Percentiles rank a stretch among this genome's conserved stretches.
These are phyloP conservation scores for Brachionus rubens DNA, from an alignment of 1,140 invertebrate species.

Conservation along the genomic window DNA sequence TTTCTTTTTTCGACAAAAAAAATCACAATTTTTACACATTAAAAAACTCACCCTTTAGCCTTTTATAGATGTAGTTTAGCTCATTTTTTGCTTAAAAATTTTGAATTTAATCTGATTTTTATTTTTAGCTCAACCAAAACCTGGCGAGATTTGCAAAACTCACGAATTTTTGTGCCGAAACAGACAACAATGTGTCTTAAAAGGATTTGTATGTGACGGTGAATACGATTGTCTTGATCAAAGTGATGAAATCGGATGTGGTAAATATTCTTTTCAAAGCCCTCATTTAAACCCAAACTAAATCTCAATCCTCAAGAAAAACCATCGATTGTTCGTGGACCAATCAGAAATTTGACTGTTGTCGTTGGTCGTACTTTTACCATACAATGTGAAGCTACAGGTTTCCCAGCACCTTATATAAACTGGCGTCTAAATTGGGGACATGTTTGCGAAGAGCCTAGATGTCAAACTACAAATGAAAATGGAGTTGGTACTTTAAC, in stretches of 20 bases:
- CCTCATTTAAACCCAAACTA: conserved; percentile 70
- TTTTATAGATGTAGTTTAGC: too few species aligned
- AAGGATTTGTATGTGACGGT: conserved; percentile 86
- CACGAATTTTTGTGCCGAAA: conserved; percentile 78
- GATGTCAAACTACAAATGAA: conserved; percentile 56
- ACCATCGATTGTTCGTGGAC: conserved; percentile 69
- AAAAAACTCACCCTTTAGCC: too few species aligned
- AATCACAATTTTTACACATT: too few species aligned
- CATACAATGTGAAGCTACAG: conserved; percentile 79
- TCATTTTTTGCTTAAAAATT: too few species aligned
- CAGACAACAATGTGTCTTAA: conserved; percentile 81
- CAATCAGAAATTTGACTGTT: conserved; percentile 68
- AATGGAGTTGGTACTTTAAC: conserved; percentile 70
- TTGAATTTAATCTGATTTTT: not conserved
- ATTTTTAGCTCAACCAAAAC: conserved; percentile 24
- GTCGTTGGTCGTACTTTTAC: conserved; percentile 70
- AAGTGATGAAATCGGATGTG: conserved; percentile 85
- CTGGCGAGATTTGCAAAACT: conserved; percentile 70
- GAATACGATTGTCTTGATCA: conserved; percentile 80
- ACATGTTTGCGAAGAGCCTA: conserved; percentile 73
- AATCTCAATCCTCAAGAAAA: conserved; percentile 70
- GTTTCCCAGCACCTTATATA: conserved; percentile 82
- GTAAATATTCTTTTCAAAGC: conserved; percentile 53
- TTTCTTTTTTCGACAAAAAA: too few species aligned
- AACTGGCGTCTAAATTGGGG: conserved; percentile 96